Conservation (phyloP, 2,888 invertebrate genomes). For the Disparrhopalites patrizii region DNA sequence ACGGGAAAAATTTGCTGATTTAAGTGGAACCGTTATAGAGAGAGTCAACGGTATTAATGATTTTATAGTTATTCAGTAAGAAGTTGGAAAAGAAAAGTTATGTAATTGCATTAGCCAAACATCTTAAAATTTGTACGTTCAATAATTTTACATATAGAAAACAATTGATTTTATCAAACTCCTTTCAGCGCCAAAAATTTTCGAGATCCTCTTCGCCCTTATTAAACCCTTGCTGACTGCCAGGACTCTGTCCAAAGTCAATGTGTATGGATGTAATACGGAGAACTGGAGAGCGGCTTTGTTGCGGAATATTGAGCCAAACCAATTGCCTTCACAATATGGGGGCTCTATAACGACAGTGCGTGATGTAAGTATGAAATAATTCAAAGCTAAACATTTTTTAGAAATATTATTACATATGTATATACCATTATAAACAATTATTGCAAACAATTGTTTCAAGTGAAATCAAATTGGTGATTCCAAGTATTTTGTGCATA, state of each 20-base stretch:
- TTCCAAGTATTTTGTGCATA: background rate
- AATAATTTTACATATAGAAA: background rate
- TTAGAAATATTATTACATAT: background rate
- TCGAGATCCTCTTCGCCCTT: slow-evolving; percentile 27
- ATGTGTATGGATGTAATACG: slow-evolving; percentile 16
- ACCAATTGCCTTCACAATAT: slow-evolving; percentile 19
- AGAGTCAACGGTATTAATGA: too few species aligned
- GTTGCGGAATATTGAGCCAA: slow-evolving; percentile 19
- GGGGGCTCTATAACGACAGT: slow-evolving; percentile 18
- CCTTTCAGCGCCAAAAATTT: slow-evolving; percentile 24
- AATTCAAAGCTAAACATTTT: too few species aligned
- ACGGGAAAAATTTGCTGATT: too few species aligned
- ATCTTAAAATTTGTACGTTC: too few species aligned
- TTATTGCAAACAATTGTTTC: background rate
- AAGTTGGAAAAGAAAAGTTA: too few species aligned
- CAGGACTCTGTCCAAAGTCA: slow-evolving; percentile 21
- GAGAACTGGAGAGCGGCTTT: slow-evolving; percentile 18
- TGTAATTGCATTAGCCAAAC: too few species aligned
- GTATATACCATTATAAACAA: background rate
- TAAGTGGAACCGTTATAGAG: too few species aligned
- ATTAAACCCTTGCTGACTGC: slow-evolving; percentile 27
- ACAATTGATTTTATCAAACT: background rate
- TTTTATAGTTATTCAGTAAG: too few species aligned
- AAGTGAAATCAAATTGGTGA: background rate
- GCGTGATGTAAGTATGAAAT: background rate